Conservation (phyloP, 2,797 vertebrate species). For the Mormyrops boulengeri region DNA sequence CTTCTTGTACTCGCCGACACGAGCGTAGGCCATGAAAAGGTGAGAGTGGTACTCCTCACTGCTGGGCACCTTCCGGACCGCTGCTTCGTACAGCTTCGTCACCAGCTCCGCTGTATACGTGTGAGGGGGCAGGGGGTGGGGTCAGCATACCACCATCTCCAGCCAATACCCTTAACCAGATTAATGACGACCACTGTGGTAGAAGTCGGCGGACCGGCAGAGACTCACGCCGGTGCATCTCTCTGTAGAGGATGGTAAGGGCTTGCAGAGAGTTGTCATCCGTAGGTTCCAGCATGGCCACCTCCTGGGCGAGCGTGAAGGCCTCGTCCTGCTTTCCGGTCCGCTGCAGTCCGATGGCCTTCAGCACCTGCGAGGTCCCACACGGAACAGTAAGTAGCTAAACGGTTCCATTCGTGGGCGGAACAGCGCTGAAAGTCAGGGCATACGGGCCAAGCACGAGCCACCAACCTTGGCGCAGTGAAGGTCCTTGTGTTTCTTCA, state of each 20-base stretch:
- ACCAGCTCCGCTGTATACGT: conserved; percentile 81
- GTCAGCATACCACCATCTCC: background rate
- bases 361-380: conserved; percentile 73
- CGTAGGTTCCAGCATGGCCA: conserved; percentile 85
- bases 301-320: conserved; percentile 86
- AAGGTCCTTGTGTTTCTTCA: conserved; percentile 96
- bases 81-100: conserved; percentile 92
- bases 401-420: background rate
- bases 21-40: conserved; percentile 97
- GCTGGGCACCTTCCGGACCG: conserved; percentile 91
- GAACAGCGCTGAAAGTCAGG: background rate
- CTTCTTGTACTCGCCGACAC: conserved; percentile 97
- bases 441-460: background rate
- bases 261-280: conserved; percentile 97
- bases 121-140: conserved; percentile 18
- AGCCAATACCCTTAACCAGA: background rate
- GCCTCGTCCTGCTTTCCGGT: conserved; percentile 96
- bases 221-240: conserved; percentile 88
- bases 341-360: conserved; percentile 93
- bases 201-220: background rate
- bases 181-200: background rate
- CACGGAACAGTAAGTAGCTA: background rate
- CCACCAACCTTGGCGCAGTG: conserved; percentile 90
- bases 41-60: conserved; percentile 98
- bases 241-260: conserved; percentile 91